Evolutionary conservation across 2,797 vertebrate genomes (phyloP), one percentile per base, ranked within the genome.

Genomic region (Heteromormyrus szaboi): DNA sequence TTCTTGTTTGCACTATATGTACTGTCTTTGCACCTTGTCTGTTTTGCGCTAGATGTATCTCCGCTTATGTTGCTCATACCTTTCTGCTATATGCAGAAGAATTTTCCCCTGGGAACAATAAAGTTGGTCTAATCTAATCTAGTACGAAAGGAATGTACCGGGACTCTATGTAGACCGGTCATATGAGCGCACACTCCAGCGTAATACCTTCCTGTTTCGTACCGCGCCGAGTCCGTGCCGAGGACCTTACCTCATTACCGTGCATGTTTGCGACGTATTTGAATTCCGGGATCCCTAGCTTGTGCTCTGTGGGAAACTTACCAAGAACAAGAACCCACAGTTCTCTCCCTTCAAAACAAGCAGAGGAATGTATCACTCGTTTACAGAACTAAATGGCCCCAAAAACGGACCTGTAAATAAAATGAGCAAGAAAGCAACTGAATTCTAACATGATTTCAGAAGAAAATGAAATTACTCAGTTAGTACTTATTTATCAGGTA

Each of bases 231-330:
- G 17, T 46, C n/a, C 1, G 33, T 19, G 76, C 76, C 44, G 76
- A 48, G 17, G n/a, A n/a, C 0, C 95, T 2, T 95, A 97, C 96
- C 96, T 97, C 96, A 92, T 97, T 95, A 89, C 96, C 96, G 90
- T 97, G 96, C 95, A 97, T 97, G 90, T 97, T 97, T 86, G 92
- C 96, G 93, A 97, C 93, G 84, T 96, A 97, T 91, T 96, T 97
- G 93, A 97, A 96, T 87, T 97, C 96, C 51, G 96, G 96, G 93
- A 96, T 96, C 91, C 96, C 96, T 91, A 96, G 92, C 92, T 91
- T 95, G 93, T 97, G 96, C 48, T 94, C 92, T 54, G 92, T 94
- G 93, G 96, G 96, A 93, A 92, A 94, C 92, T 90, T 95, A 88
- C 96, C 96, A 92, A 97, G 91, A 90, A 95, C 91, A 91, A 97